A percentile compares a stretch with the other conserved stretches of the same genome.
Evolutionary conservation across 2,797 vertebrate species (phyloP).

Genomic region (Micrastur ruficollis): DNA sequence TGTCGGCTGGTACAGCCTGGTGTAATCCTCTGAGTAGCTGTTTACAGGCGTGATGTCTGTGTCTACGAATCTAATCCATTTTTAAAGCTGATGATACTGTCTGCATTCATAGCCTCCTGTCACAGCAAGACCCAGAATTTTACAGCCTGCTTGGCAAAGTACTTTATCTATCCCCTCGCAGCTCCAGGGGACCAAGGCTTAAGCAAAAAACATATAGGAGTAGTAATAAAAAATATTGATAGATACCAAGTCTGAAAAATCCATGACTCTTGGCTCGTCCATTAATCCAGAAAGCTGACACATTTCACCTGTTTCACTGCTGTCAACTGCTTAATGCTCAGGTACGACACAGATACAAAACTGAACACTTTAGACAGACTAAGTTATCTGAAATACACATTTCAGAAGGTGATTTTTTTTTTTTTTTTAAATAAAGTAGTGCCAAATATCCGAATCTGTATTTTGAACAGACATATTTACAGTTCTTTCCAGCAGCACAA

Average conservation of each 20-base stretch:
- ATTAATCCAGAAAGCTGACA: neutral
- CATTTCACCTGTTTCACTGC: neutral
- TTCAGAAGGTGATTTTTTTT: neutral
- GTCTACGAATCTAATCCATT: neutral
- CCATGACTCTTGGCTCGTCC: neutral
- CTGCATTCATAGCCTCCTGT: neutral
- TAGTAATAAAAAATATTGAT: neutral
- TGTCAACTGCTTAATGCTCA: neutral
- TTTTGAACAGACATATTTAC: neutral
- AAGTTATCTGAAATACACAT: neutral
- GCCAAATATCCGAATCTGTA: neutral
- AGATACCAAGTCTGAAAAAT: neutral
- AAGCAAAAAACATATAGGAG: neutral
- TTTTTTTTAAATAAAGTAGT: neutral
- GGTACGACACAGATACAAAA: neutral
- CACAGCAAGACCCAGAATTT: neutral
- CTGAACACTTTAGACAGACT: neutral
- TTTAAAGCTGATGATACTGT: neutral
- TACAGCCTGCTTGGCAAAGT: neutral
- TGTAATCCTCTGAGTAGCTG: neutral
- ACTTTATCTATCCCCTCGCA: neutral
- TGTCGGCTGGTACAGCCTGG: neutral
- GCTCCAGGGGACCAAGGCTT: neutral
- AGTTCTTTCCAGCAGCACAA: neutral
- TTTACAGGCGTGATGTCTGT: neutral